A percentile compares a stretch with the other conserved stretches of the same genome.
Conservation (phyloP, 2,888 invertebrate genomes). For the Drosophila multiciliata region DNA sequence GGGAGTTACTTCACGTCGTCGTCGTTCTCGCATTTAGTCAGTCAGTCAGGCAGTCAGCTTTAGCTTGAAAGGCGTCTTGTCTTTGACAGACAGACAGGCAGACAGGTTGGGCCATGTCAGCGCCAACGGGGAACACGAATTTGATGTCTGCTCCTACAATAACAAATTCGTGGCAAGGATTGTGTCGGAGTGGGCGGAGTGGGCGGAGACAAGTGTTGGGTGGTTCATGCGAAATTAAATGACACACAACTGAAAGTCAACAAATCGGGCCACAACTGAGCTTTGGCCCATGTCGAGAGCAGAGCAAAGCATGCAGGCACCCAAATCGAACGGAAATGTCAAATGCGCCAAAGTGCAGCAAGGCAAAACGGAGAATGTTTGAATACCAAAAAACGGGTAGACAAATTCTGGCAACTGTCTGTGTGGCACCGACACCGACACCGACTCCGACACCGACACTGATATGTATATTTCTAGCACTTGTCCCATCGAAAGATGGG, state of each 20-base stretch:
- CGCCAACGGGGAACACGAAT: slow-evolving; percentile 63
- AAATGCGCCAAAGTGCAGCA: slow-evolving; percentile 73
- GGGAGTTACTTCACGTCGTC: slow-evolving; percentile 29
- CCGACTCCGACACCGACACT: slow-evolving; percentile 26
- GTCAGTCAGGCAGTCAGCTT: slow-evolving; percentile 47
- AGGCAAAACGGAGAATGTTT: slow-evolving; percentile 54
- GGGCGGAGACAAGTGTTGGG: slow-evolving; percentile 50
- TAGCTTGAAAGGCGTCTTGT: slow-evolving; percentile 40
- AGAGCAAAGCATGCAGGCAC: slow-evolving; percentile 65
- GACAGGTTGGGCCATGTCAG: slow-evolving; percentile 34
- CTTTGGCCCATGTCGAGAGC: slow-evolving; percentile 40
- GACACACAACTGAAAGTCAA: slow-evolving; percentile 51
- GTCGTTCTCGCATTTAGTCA: slow-evolving; percentile 34
- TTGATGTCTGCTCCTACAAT: slow-evolving; percentile 55
- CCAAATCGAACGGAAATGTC: slow-evolving; percentile 82
- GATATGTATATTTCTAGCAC: slow-evolving; percentile 23
- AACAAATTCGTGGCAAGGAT: slow-evolving; percentile 33
- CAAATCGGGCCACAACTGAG: slow-evolving; percentile 5
- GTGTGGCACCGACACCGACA: slow-evolving; percentile 21
- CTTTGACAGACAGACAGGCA: slow-evolving; percentile 46
- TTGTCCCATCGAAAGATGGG: slow-evolving; percentile 39
- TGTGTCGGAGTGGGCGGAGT: slow-evolving; percentile 22
- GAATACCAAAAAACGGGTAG: slow-evolving; percentile 37
- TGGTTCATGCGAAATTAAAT: slow-evolving; percentile 67
- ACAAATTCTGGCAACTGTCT: slow-evolving; percentile 20